Conservation (phyloP, 2,888 invertebrate species). For the Nomada ruficornis region DNA sequence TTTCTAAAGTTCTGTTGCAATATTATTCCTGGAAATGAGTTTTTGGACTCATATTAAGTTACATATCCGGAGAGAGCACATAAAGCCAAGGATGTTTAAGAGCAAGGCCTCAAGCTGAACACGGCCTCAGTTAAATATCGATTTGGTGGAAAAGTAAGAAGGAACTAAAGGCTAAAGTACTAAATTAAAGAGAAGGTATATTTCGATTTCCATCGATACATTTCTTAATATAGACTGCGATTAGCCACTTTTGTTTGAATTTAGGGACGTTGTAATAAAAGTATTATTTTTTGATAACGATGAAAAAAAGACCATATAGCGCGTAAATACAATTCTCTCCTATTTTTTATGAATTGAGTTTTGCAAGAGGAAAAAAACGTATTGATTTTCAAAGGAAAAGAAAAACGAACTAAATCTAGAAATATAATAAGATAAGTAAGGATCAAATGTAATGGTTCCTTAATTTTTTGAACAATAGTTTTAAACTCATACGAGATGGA, state of each 20-base stretch:
- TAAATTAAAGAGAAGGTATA: slow-evolving; percentile 42
- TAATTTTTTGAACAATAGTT: slow-evolving; percentile 54
- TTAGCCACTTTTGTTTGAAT: slow-evolving; percentile 49
- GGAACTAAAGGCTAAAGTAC: slow-evolving; percentile 38
- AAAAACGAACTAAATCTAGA: slow-evolving; percentile 33
- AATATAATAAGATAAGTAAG: slow-evolving; percentile 43
- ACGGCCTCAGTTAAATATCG: slow-evolving; percentile 53
- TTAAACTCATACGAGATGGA: slow-evolving; percentile 41
- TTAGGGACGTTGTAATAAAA: slow-evolving; percentile 45
- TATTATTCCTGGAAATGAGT: slow-evolving; percentile 20
- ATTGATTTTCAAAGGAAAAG: not conserved
- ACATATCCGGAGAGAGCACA: slow-evolving; percentile 14
- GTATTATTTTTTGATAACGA: slow-evolving; percentile 46
- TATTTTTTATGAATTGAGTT: slow-evolving; percentile 55
- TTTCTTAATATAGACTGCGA: slow-evolving; percentile 57
- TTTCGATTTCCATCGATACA: slow-evolving; percentile 44
- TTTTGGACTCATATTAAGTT: slow-evolving; percentile 15
- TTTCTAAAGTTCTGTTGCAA: slow-evolving; percentile 12
- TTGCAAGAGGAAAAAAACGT: slow-evolving; percentile 11
- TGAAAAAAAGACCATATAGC: slow-evolving; percentile 38
- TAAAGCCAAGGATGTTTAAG: slow-evolving; percentile 36
- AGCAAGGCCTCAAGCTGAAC: slow-evolving; percentile 46
- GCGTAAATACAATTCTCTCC: slow-evolving; percentile 42
- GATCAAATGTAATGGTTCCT: slow-evolving; percentile 56
- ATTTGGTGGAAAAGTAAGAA: slow-evolving; percentile 42